Evolutionary conservation across 1,140 invertebrate genomes (phyloP).

Genomic region (Euglossa dilemma): DNA sequence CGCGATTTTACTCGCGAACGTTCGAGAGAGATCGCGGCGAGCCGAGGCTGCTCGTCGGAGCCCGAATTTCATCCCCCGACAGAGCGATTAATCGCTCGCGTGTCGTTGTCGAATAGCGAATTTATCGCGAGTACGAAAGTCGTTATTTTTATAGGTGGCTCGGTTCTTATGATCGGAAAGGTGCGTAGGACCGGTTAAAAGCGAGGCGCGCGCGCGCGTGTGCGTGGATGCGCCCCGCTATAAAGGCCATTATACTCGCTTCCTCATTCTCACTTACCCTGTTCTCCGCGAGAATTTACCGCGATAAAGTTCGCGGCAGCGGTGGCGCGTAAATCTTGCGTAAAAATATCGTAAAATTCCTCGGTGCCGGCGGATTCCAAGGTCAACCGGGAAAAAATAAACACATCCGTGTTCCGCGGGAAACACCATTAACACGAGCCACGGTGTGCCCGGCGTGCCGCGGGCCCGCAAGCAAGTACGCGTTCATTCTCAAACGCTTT

Average conservation of each 20-base stretch:
- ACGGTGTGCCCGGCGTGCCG: neutral
- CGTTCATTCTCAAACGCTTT: slow-evolving; percentile 26
- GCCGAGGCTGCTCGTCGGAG: neutral
- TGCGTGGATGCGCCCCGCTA: slow-evolving; percentile 36
- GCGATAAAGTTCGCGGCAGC: slow-evolving; percentile 58
- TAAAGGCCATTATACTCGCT: slow-evolving; percentile 58
- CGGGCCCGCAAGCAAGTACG: neutral
- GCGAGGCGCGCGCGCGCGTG: slow-evolving; percentile 8
- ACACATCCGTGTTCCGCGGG: slow-evolving; percentile 16
- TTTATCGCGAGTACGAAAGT: slow-evolving; percentile 13
- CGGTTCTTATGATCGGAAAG: slow-evolving; percentile 27
- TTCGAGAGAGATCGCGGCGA: too few relatives aligned
- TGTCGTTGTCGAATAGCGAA: neutral
- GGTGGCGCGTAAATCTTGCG: slow-evolving; percentile 44
- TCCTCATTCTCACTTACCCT: slow-evolving; percentile 62
- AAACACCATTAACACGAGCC: slow-evolving; percentile 29
- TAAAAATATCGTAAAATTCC: slow-evolving; percentile 53
- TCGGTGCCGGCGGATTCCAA: slow-evolving; percentile 36
- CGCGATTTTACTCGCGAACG: too few relatives aligned
- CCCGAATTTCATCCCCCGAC: neutral
- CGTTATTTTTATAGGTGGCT: slow-evolving; percentile 30
- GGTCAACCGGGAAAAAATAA: slow-evolving; percentile 21
- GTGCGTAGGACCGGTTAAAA: slow-evolving; percentile 37
- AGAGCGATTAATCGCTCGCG: neutral
- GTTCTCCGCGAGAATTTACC: slow-evolving; percentile 53